A percentile compares a stretch with the other conserved stretches of the same genome.
phyloP scores from a whole-genome alignment of 2,888 invertebrate species.

The Drosophila gaucha region DNA sequence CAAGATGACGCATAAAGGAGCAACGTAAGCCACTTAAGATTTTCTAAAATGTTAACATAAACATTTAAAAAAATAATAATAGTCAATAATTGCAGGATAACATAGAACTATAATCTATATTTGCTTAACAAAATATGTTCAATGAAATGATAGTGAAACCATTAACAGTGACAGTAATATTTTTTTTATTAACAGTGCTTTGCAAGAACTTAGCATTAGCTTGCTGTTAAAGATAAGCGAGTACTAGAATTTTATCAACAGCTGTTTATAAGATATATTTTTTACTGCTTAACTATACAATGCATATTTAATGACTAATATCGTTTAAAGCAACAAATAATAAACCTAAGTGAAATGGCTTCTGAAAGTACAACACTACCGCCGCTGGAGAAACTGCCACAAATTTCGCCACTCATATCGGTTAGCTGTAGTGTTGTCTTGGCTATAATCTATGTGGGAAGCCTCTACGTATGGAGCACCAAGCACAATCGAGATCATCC shows the following conservation, averaged over 20 bases:
- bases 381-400: constrained; percentile 50
- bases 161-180: too few relatives aligned
- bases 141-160: too few relatives aligned
- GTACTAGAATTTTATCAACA: constrained; percentile 22
- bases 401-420: constrained; percentile 86
- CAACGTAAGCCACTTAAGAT: background rate
- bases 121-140: too few relatives aligned
- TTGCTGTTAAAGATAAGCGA: background rate
- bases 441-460: constrained; percentile 92
- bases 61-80: too few relatives aligned
- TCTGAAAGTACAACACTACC: constrained; percentile 20
- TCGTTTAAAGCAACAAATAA: constrained; percentile 20
- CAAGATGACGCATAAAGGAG: constrained; percentile 10
- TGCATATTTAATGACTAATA: constrained; percentile 26
- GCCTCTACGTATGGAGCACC: constrained; percentile 94
- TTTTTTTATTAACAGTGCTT: background rate
- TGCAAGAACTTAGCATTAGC: background rate
- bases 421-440: constrained; percentile 91
- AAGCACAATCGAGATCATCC: constrained; percentile 94
- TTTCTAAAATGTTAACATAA: too few relatives aligned
- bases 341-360: constrained; percentile 42
- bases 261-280: constrained; percentile 43
- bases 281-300: constrained; percentile 2
- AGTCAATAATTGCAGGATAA: too few relatives aligned
- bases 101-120: too few relatives aligned